Evolutionary conservation across 1,140 invertebrate genomes (phyloP).

Genomic region (Yoshiicerus persimilis): DNA sequence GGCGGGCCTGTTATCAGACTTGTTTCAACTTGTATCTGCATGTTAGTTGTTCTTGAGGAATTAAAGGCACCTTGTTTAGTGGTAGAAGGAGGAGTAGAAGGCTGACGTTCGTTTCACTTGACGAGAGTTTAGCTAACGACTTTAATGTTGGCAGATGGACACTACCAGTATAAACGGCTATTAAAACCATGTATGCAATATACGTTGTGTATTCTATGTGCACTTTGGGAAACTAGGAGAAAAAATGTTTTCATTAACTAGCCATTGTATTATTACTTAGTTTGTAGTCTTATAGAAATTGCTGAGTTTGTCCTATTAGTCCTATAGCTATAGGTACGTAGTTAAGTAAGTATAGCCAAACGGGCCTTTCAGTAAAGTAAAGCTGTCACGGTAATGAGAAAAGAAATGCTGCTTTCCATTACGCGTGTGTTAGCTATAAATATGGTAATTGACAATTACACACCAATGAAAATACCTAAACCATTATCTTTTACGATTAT

Average conservation of each 20-base stretch:
- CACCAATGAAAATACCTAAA: too few relatives aligned
- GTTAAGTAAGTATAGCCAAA: too few relatives aligned
- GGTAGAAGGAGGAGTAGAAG: background rate
- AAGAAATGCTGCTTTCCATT: too few relatives aligned
- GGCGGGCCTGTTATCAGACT: background rate
- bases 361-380: too few relatives aligned
- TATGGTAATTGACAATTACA: too few relatives aligned
- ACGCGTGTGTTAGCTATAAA: too few relatives aligned
- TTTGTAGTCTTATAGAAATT: background rate
- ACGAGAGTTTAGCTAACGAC: background rate
- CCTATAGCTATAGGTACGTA: too few relatives aligned
- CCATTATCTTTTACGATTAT: too few relatives aligned
- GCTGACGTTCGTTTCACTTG: background rate
- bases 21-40: background rate
- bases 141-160: background rate
- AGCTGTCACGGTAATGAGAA: too few relatives aligned
- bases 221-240: background rate
- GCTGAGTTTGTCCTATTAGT: too few relatives aligned
- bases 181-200: background rate
- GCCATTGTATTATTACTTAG: background rate
- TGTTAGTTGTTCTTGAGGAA: background rate
- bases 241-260: background rate
- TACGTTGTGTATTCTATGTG: background rate
- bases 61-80: slow-evolving; percentile 10
- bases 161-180: background rate